These are phyloP conservation scores for Leucoraja ocellata DNA, from an alignment of 2,797 vertebrate species.

Conservation along the genomic window DNA sequence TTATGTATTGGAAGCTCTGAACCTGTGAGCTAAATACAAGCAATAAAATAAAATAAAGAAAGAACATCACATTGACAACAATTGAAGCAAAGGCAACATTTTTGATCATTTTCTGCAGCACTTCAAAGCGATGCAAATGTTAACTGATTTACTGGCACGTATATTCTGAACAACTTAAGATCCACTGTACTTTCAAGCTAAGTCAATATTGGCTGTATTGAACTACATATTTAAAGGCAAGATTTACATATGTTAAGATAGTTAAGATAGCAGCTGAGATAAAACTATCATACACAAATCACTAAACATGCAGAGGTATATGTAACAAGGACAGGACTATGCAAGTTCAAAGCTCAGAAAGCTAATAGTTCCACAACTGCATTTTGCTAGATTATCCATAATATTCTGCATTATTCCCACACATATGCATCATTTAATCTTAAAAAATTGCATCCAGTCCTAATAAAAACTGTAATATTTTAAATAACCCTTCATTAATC, in stretches of 20 bases:
- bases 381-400: neutral
- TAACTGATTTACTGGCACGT: neutral
- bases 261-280: neutral
- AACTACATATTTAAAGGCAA: neutral
- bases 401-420: neutral
- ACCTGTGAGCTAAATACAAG: constrained; percentile 58
- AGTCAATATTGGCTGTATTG: neutral
- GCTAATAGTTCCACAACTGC: neutral
- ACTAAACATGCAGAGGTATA: neutral
- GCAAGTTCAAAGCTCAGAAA: neutral
- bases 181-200: neutral
- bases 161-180: neutral
- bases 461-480: neutral
- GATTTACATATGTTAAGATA: no score
- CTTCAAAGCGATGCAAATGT: neutral
- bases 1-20: constrained; percentile 55
- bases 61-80: neutral
- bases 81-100: neutral
- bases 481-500: neutral
- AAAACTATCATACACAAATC: neutral
- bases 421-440: neutral
- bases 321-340: neutral
- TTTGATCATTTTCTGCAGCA: neutral
- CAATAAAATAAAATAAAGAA: neutral
- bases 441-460: neutral